Evolutionary conservation across 1,140 invertebrate species (phyloP), one percentile per base, ranked within the genome.

Genomic region (Micrasema longulum): DNA sequence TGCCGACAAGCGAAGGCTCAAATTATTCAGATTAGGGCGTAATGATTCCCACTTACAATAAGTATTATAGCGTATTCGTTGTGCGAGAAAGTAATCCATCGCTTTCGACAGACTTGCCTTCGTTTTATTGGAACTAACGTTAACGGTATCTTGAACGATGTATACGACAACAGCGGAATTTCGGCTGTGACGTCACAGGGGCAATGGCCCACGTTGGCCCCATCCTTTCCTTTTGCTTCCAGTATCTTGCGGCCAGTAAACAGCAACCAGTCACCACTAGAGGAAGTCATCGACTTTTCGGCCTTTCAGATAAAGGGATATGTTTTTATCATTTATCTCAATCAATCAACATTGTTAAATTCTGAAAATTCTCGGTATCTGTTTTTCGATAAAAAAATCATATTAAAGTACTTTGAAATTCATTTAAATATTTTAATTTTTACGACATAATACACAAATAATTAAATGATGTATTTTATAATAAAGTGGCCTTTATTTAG

Each of bases 151-250:
- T 60, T 31, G 72, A 11, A 48, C 73, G 69, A 75, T 71, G 63
- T 64, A 71, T 20, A 67, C 65, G 47, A 74, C 68, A 71, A 68
- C 64, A 68, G 53, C 36, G 55, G 68, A 74, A 67, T 67, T 75
- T 75, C 73, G 73, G 69, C 57, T 71, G 55, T 75, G 73, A 75
- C 73, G 73, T 75, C 73, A 74, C 41, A 31, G 66, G 71, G 71
- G 41, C 69, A 75, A 71, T 60, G 73, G 62, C 62, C 73, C 62
- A 18, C 23, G 48, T 68, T 75, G 73, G 73, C 73, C 73, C 70
- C 69, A 64, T 67, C 64, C 31, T 20, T 20, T 43, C 72, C 63
- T 74, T 74, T 70, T 47, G 52, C 26, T 31, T 31, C 3, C n/a
- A 7, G 26, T 31, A 31, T 31, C 26, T 31, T 7, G 26, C 26